Evolutionary conservation across 2,113 vertebrate genomes (phyloP).

Genomic region (Pyxicephalus adspersus): DNA sequence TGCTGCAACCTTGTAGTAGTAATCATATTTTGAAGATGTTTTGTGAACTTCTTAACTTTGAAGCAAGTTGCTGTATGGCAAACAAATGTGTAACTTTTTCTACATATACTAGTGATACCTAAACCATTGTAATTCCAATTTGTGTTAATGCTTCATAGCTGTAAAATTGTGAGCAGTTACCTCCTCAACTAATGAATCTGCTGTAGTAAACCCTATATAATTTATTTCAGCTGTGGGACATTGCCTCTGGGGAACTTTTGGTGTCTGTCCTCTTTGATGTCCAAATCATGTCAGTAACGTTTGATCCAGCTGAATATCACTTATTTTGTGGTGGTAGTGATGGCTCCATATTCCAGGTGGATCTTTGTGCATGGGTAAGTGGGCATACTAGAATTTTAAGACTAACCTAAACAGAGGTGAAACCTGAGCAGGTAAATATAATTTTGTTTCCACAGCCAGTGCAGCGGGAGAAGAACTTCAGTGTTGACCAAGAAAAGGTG

Average conservation of each 20-base stretch:
- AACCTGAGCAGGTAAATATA: background rate
- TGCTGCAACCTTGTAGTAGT: too few species aligned
- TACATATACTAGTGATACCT: too few species aligned
- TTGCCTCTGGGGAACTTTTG: constrained; percentile 91
- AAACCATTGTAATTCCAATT: too few species aligned
- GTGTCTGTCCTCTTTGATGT: constrained; percentile 90
- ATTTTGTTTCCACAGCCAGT: constrained; percentile 70
- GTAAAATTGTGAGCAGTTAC: too few species aligned
- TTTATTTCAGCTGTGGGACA: constrained; percentile 84
- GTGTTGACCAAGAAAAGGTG: constrained; percentile 82
- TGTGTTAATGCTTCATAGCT: too few species aligned
- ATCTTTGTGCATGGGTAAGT: constrained; percentile 86
- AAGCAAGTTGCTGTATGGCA: too few species aligned
- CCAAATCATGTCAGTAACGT: constrained; percentile 88
- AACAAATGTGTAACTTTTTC: too few species aligned
- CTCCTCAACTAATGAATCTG: too few species aligned
- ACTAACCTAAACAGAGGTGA: background rate
- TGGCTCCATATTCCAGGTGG: constrained; percentile 91
- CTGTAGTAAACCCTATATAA: too few species aligned
- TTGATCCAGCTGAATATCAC: constrained; percentile 90
- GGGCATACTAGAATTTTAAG: background rate
- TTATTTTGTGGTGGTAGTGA: constrained; percentile 92
- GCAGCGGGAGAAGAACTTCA: constrained; percentile 85
- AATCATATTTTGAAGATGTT: too few species aligned
- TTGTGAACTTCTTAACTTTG: too few species aligned